Base-by-base conservation (phyloP, 2,797 vertebrate genomes). In the Vireo griseus region DNA sequence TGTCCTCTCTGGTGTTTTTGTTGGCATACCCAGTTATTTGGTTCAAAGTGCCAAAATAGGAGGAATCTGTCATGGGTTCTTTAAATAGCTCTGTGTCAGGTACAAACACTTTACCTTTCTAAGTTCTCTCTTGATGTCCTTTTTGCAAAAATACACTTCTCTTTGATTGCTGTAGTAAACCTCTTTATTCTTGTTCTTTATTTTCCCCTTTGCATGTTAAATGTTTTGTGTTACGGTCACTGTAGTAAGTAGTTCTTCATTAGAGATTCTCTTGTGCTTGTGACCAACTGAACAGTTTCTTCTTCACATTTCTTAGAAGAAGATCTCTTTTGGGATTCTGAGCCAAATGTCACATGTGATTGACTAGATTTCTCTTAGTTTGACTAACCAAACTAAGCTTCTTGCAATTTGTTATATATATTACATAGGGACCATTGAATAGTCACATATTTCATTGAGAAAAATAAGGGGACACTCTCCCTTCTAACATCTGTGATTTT, bases 371-470 rank as follows among this genome's bases (percentile, higher is more conserved):
- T 52, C 7, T 48, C 26, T 42, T 71, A 5, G 39, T 75, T 65
- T 61, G 65, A 24, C 25, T 44, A 51, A 59, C 2, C 1, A 17
- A 0, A 35, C 35, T 35, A 35, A 35, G n/a, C 12, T 76, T 37
- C 20, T 39, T 76, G 54, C 37, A 47, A 2, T 59, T 40, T 28
- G 1, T 55, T 83, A 5, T 5, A 5, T 51, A 1, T 22, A 9
- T 75, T 29, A 3, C 8, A 10, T 5, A 20, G 4, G 5, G 4
- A 5, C 2, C 28, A 14, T 39, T 83, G 24, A 0, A 10, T 58
- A 25, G 47, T 66, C 8, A 13, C 4, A 52, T 33, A n/a, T 18
- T 83, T 52, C 33, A 2, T 20, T 71, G 12, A 68, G 42, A 68
- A 68, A 62, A 86, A 33, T 19, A 35, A 84, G 22, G 26, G 4